Conservation (phyloP, 2,113 vertebrate species). For the Serilophus lunatus region DNA sequence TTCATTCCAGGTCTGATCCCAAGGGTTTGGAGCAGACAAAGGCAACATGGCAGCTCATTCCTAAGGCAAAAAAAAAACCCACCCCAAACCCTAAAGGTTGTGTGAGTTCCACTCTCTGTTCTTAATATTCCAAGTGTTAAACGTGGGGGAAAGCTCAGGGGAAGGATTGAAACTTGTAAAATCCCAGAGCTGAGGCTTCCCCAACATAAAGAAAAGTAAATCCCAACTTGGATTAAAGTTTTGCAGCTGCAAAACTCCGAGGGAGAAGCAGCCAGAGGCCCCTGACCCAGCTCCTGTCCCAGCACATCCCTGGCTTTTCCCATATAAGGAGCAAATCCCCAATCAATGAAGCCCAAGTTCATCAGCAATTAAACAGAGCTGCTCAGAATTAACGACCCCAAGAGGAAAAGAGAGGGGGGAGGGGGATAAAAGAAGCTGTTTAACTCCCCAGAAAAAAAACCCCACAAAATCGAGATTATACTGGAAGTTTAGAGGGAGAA, state of each 20-base stretch:
- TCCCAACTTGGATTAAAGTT: not conserved
- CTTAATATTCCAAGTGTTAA: not conserved
- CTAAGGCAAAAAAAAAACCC: not conserved
- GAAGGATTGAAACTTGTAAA: not conserved
- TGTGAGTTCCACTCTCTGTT: not conserved
- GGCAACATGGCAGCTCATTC: slow-evolving; percentile 67
- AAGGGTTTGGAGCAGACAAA: slow-evolving; percentile 55
- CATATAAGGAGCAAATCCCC: slow-evolving; percentile 44
- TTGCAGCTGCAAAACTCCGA: not conserved
- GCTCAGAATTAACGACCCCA: not conserved
- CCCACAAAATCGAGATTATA: too few relatives aligned
- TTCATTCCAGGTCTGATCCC: not conserved
- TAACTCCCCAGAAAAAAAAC: too few relatives aligned
- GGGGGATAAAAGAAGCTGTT: too few relatives aligned
- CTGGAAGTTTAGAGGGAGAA: not conserved
- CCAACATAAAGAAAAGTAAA: not conserved
- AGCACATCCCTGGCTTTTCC: slow-evolving; percentile 9
- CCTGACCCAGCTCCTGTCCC: not conserved
- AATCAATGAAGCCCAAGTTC: not conserved
- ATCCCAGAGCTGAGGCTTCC: accelerated
- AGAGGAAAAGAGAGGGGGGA: too few relatives aligned
- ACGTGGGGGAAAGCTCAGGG: not conserved
- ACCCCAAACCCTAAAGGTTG: not conserved
- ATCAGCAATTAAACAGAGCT: not conserved
- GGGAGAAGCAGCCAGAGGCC: not conserved